phyloP scores from a whole-genome alignment of 2,888 invertebrate species.

The Itoplectis maculator region DNA sequence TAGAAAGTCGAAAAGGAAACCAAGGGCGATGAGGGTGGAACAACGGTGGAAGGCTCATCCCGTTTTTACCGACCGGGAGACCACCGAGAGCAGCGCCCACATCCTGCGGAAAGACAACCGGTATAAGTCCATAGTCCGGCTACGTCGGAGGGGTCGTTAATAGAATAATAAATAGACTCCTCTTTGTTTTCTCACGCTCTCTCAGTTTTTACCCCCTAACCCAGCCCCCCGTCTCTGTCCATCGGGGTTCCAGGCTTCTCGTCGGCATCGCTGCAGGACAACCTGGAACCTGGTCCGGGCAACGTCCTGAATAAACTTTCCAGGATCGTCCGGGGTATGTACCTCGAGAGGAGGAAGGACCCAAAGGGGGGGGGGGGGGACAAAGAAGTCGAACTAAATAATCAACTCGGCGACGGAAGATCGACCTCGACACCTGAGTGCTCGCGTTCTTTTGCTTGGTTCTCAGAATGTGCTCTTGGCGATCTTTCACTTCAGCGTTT shows the following conservation, averaged over 20 bases:
- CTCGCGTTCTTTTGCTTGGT: background rate
- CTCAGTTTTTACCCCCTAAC: constrained; percentile 61
- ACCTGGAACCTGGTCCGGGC: constrained; percentile 21
- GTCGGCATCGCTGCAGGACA: constrained; percentile 15
- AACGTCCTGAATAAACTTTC: constrained; percentile 76
- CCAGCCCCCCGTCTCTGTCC: no score
- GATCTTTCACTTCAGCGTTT: background rate
- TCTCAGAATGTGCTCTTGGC: background rate
- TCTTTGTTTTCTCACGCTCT: constrained; percentile 74
- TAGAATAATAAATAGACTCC: constrained; percentile 82
- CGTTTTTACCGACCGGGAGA: constrained; percentile 52
- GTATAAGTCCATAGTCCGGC: constrained; percentile 44
- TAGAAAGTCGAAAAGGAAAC: constrained; percentile 49
- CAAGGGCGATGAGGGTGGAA: constrained; percentile 8
- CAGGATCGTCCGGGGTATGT: constrained; percentile 68
- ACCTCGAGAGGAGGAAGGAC: constrained; percentile 15
- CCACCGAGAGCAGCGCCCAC: constrained; percentile 31
- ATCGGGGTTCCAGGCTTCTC: constrained; percentile 32
- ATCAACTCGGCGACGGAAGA: constrained; percentile 13
- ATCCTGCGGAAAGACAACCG: constrained; percentile 50
- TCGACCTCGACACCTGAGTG: background rate
- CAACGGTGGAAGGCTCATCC: constrained; percentile 54
- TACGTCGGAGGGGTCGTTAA: constrained; percentile 72
- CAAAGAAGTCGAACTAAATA: constrained; percentile 36
- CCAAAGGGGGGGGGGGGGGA: no score